Evolutionary conservation across 2,797 vertebrate species (phyloP).

Genomic region (Leontopithecus rosalia): DNA sequence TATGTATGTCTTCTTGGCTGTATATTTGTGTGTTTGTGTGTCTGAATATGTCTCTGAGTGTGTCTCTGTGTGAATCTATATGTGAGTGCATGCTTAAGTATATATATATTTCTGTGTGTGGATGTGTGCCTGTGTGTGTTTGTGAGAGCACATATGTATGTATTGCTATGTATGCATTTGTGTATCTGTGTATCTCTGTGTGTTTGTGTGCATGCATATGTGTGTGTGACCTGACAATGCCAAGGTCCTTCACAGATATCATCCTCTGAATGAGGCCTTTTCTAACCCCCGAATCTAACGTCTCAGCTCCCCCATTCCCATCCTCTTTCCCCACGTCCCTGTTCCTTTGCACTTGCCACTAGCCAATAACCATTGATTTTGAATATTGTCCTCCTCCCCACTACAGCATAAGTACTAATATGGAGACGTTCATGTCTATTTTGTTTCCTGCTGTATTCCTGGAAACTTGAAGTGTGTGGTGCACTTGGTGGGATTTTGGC

Average conservation of each 20-base stretch:
- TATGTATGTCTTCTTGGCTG: rapidly evolving
- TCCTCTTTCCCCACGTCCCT: too few species aligned
- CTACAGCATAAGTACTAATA: rapidly evolving
- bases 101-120: background rate
- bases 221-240: background rate
- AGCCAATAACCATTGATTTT: too few species aligned
- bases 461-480: rapidly evolving
- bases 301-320: rapidly evolving
- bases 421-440: rapidly evolving
- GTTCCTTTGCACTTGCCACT: background rate
- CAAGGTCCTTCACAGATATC: background rate
- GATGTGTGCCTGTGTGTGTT: background rate
- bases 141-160: rapidly evolving
- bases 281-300: rapidly evolving
- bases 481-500: background rate
- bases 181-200: background rate
- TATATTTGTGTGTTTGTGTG: too few species aligned
- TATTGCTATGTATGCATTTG: too few species aligned
- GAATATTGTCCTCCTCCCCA: rapidly evolving
- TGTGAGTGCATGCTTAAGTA: background rate
- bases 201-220: rapidly evolving
- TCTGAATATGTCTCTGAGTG: background rate
- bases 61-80: background rate
- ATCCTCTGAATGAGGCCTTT: background rate
- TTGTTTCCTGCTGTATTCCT: background rate